Evolutionary conservation across 2,888 invertebrate genomes (phyloP).

Genomic region (Andrena minutula): DNA sequence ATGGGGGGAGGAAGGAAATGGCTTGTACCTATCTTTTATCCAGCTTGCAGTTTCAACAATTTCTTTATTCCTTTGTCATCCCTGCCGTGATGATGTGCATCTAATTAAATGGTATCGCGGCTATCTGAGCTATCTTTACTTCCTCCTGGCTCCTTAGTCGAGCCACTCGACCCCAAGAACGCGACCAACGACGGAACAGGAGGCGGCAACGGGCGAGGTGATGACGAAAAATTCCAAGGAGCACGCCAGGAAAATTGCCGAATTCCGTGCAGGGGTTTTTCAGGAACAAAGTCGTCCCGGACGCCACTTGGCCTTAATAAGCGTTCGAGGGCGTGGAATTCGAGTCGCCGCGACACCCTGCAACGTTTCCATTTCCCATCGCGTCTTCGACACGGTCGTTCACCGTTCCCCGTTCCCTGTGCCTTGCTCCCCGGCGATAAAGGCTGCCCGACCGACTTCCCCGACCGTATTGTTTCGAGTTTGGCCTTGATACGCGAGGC

Average conservation of each 20-base stretch:
- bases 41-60: neutral
- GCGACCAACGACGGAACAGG: neutral
- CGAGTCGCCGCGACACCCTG: constrained; percentile 57
- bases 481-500: constrained; percentile 48
- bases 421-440: constrained; percentile 13
- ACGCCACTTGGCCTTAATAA: constrained; percentile 83
- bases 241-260: constrained; percentile 41
- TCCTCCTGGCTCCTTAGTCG: no score
- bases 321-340: constrained; percentile 77
- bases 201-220: neutral
- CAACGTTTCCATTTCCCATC: constrained; percentile 35
- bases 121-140: no score
- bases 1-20: neutral
- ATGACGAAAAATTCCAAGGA: constrained; percentile 28
- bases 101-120: no score
- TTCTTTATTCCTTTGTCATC: neutral
- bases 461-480: constrained; percentile 53
- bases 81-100: neutral
- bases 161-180: no score
- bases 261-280: constrained; percentile 50
- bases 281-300: constrained; percentile 61
- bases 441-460: constrained; percentile 51
- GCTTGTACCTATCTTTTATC: neutral
- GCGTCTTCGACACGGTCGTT: constrained; percentile 18
- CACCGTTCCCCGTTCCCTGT: neutral